Percentiles rank a stretch among this genome's conserved stretches.
Conservation (phyloP, 2,113 vertebrate genomes). For the Oncorhynchus clarkii region DNA sequence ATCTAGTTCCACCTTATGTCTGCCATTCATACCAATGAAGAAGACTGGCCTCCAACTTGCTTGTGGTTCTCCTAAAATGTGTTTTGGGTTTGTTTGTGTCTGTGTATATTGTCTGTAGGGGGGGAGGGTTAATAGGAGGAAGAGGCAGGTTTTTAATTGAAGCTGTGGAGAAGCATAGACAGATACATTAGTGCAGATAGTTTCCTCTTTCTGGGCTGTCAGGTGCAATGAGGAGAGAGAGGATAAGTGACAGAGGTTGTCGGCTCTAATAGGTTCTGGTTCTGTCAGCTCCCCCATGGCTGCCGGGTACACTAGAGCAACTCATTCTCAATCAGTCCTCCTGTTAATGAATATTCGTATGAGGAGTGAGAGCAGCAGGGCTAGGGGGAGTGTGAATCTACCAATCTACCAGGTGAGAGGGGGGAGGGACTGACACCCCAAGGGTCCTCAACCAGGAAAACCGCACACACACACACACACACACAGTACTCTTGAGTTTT, state of each 20-base stretch:
- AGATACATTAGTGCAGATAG: constrained; percentile 11
- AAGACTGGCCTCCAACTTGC: neutral
- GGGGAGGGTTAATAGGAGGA: neutral
- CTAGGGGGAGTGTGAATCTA: constrained; percentile 10
- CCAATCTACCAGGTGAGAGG: constrained; percentile 37
- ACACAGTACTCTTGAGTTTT: neutral
- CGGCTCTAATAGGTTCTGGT: constrained; percentile 37
- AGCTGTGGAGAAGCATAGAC: constrained; percentile 7
- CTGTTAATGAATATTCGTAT: constrained; percentile 56
- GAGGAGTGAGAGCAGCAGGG: constrained; percentile 16
- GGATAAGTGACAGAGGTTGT: constrained; percentile 51
- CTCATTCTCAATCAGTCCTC: constrained; percentile 52
- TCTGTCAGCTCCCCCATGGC: constrained; percentile 30
- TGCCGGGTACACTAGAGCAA: constrained; percentile 35
- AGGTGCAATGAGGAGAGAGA: constrained; percentile 28
- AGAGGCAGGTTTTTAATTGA: constrained; percentile 40
- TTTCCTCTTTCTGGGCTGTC: constrained; percentile 44
- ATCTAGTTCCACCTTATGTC: neutral
- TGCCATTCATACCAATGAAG: neutral
- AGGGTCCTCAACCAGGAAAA: neutral
- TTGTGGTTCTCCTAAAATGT: neutral
- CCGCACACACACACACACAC: neutral
- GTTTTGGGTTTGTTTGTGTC: neutral
- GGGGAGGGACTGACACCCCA: neutral
- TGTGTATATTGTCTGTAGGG: neutral